Evolutionary conservation across 1,140 invertebrate genomes (phyloP).

Genomic region (Trichogramma pretiosum): DNA sequence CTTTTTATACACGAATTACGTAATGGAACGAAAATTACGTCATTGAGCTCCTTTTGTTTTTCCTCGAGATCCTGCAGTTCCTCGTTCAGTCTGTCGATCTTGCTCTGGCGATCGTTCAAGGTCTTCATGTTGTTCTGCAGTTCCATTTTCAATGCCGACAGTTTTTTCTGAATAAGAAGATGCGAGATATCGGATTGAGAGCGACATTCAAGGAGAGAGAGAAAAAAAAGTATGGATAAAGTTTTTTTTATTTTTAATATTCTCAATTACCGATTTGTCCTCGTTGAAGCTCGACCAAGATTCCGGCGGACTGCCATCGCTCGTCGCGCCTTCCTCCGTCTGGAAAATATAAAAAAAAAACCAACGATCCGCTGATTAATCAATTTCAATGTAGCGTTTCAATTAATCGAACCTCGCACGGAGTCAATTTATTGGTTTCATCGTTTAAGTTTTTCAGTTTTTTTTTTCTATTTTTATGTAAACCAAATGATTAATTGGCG

Average conservation of each 20-base stretch:
- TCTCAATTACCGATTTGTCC: conserved; percentile 41
- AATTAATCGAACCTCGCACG: too few relatives aligned
- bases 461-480: too few relatives aligned
- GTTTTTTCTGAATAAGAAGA: conserved; percentile 49
- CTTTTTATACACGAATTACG: too few relatives aligned
- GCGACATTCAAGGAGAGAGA: background rate
- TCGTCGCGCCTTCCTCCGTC: conserved; percentile 38
- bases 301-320: conserved; percentile 37
- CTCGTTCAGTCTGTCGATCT: conserved; percentile 54
- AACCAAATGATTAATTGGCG: too few relatives aligned
- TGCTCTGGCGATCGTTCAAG: conserved; percentile 52
- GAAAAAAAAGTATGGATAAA: background rate
- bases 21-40: conserved; percentile 27
- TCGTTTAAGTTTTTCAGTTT: too few relatives aligned
- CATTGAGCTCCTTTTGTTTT: conserved; percentile 39
- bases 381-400: too few relatives aligned
- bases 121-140: conserved; percentile 51
- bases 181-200: background rate
- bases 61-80: conserved; percentile 50
- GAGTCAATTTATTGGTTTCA: too few relatives aligned
- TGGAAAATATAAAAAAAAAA: conserved; percentile 27
- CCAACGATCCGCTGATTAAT: too few relatives aligned
- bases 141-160: conserved; percentile 56
- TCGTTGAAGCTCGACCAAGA: conserved; percentile 44
- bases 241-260: too few relatives aligned